Base-by-base conservation (phyloP, 2,113 vertebrate genomes). In the Myrmecophaga tridactyla region DNA sequence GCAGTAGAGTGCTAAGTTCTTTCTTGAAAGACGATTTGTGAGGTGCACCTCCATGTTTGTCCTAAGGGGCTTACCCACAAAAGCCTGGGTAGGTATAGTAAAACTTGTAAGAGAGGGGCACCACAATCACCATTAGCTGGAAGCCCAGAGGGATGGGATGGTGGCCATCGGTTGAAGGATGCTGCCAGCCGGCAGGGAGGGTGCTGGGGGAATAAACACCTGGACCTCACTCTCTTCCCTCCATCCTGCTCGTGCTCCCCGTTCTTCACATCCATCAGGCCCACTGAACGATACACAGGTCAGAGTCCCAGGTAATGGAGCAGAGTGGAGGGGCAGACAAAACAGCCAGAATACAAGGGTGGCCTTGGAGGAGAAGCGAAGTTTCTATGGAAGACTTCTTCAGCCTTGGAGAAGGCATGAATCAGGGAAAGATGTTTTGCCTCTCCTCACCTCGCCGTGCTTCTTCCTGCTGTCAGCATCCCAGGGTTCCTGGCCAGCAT, bases 61-160 rank as follows among this genome's bases (percentile, higher is more conserved):
- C 23, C 9, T 0, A 2, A 0, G 1, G 5, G 7, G 53, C n/a
- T n/a, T n/a, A n/a, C 36, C 51, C 29, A 0, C 9, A 29, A n/a
- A 46, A 25, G 18, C 13, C 6, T 13, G 15, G 14, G 43, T 17
- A 7, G 18, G 21, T 23, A 31, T 56, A 1, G 36, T 7, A 27
- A 46, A 67, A n/a, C 43, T 29, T 9, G 51, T 12, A 39, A 84
- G 62, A 41, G 15, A 41, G 39, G 17, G 56, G 17, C 39, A 34
- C 20, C 7, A 7, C 1, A 29, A 6, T 23, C 25, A 48, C 18
- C 3, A 2, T 21, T 29, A 36, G 20, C 12, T 43, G 48, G 8
- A 1, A 31, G 43, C 39, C 65, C 11, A 9, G 46, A 53, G 51
- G 51, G 17, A 27, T 43, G 58, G 75, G 62, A 25, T 39, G 0